Conservation (phyloP, 2,888 invertebrate species). For the Nowickia ferox region DNA sequence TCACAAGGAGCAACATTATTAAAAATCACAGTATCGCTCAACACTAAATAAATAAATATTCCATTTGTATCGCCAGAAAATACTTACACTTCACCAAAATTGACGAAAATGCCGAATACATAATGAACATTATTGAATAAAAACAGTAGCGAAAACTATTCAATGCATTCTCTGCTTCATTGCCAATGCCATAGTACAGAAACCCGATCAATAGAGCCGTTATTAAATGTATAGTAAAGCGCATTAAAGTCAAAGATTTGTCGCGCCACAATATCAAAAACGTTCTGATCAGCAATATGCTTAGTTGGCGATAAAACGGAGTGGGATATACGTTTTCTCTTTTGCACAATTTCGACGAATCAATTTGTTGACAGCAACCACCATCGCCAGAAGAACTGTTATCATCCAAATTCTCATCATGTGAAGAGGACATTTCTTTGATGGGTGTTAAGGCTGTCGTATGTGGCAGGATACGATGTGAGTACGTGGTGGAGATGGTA, state of each 20-base stretch:
- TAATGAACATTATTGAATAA: slow-evolving; percentile 96
- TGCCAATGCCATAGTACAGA: slow-evolving; percentile 93
- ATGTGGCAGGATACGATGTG: background rate
- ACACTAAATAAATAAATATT: background rate
- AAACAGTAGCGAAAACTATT: slow-evolving; percentile 95
- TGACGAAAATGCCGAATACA: slow-evolving; percentile 96
- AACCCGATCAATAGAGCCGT: slow-evolving; percentile 93
- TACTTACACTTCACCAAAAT: slow-evolving; percentile 95
- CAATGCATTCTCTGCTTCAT: slow-evolving; percentile 90
- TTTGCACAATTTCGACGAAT: slow-evolving; percentile 79
- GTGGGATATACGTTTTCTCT: slow-evolving; percentile 84
- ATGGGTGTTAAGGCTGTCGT: slow-evolving; percentile 76
- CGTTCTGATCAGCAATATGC: slow-evolving; percentile 86
- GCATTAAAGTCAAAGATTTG: slow-evolving; percentile 89
- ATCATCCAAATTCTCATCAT: slow-evolving; percentile 73
- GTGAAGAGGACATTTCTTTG: slow-evolving; percentile 77
- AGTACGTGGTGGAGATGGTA: background rate
- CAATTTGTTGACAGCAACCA: slow-evolving; percentile 75
- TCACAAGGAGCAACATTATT: too few relatives aligned
- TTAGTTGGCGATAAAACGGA: slow-evolving; percentile 85
- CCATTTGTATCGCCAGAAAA: background rate
- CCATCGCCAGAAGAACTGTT: slow-evolving; percentile 70
- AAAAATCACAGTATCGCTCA: too few relatives aligned
- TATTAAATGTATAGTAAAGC: slow-evolving; percentile 90
- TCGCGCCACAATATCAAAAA: slow-evolving; percentile 88